Base-by-base conservation (phyloP, 2,888 invertebrate species). In the Xanthia icteritia region DNA sequence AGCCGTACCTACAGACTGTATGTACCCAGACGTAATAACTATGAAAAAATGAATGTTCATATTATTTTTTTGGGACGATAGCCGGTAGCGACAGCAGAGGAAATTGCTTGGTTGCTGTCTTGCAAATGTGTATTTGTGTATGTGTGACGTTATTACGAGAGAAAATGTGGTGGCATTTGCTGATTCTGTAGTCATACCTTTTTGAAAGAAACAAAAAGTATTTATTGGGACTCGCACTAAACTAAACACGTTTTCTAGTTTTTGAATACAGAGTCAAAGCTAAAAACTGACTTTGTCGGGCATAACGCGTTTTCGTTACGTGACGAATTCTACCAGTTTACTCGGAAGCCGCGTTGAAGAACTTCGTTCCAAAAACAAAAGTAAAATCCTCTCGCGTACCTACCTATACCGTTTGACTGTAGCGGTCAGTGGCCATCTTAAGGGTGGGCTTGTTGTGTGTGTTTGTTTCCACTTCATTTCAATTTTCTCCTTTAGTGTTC, bases 31-130 rank as follows among this genome's bases (percentile, higher is more conserved):
- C 90, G 87, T 91, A 91, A 93, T 94, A 92, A 92, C 88, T 92
- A 93, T 91, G 91, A 94, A 94, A 94, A 94, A 94, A 93, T 93
- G 91, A 88, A 88, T 86, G 86, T 85, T 83, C 87, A 89, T 90
- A 92, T 91, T 90, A 92, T 91, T 92, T 91, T 90, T 92, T 90
- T 90, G 90, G 89, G 83, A 88, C 90, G 87, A 91, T 90, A 88
- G 87, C 77, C 73, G 73, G 92, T 93, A 94, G 77, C 61, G 94
- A 89, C 76, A 64, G 91, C 89, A 92, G 73, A 89, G 87, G 86
- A 84, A 70, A 82, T 85, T 77, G 65, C 61, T 71, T 66, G 48
- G 60, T 67, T 68, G 60, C 42, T 73, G 48, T 45, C 63, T 42
- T 17, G 39, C 65, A 13, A n/a, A 69, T 76, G 31, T 76, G 60